Conservation (phyloP, 2,888 invertebrate species). For the Rapana venosa region DNA sequence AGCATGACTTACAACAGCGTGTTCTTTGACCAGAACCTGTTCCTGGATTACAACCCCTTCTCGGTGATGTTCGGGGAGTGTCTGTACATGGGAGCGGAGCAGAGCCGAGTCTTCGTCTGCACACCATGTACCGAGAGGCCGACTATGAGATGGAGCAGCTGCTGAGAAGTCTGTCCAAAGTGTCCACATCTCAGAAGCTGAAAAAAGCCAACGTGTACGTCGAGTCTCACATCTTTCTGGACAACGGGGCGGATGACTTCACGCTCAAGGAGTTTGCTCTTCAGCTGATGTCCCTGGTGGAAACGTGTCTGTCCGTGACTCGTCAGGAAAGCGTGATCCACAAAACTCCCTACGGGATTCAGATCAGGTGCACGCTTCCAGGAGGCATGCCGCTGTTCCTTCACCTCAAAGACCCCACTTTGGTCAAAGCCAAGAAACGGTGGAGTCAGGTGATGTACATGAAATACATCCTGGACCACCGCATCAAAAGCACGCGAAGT, state of each 20-base stretch:
- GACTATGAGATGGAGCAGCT: constrained; percentile 66
- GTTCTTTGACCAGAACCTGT: constrained; percentile 58
- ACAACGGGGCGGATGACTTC: constrained; percentile 59
- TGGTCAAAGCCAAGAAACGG: constrained; percentile 66
- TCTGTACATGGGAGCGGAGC: constrained; percentile 30
- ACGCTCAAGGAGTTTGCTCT: constrained; percentile 61
- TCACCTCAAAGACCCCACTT: constrained; percentile 62
- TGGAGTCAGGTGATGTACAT: constrained; percentile 71
- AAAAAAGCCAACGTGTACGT: constrained; percentile 54
- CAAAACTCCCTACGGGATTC: constrained; percentile 64
- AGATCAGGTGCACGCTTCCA: constrained; percentile 58
- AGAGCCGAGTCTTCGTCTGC: constrained; percentile 61
- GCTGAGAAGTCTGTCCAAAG: constrained; percentile 58
- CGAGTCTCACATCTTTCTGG: constrained; percentile 66
- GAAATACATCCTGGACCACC: constrained; percentile 63
- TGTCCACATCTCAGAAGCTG: constrained; percentile 57
- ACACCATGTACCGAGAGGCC: constrained; percentile 70
- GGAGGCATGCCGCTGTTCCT: constrained; percentile 64
- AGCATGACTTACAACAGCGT: constrained; percentile 54
- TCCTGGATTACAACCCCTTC: constrained; percentile 55
- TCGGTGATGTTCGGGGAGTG: constrained; percentile 44
- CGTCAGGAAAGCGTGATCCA: constrained; percentile 54
- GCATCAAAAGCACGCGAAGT: constrained; percentile 44
- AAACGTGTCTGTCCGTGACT: constrained; percentile 54
- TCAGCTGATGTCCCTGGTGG: constrained; percentile 61